These are phyloP conservation scores for Drosophila neocordata DNA, from an alignment of 1,140 invertebrate species.

Conservation along the genomic window DNA sequence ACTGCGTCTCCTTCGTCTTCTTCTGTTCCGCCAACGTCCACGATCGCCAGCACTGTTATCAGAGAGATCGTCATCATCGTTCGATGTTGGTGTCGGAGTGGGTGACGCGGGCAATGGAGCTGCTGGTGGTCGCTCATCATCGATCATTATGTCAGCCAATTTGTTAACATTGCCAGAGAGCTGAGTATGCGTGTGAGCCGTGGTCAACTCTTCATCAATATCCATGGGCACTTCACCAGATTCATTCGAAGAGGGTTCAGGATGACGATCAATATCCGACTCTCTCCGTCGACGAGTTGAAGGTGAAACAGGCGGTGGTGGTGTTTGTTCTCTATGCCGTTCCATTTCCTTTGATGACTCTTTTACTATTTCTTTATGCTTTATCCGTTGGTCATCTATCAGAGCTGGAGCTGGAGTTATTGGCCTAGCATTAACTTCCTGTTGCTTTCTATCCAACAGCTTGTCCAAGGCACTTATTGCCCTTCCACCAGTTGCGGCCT, in stretches of 20 bases:
- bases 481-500: constrained; percentile 63
- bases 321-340: neutral
- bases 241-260: constrained; percentile 35
- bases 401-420: constrained; percentile 15
- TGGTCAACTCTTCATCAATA: constrained; percentile 76
- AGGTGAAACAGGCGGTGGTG: neutral
- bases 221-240: constrained; percentile 76
- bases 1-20: constrained; percentile 49
- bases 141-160: constrained; percentile 59
- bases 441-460: constrained; percentile 72
- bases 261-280: neutral
- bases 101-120: constrained; percentile 75
- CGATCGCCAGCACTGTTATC: constrained; percentile 51
- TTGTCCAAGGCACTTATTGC: constrained; percentile 68
- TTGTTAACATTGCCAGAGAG: constrained; percentile 61
- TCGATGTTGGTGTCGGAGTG: constrained; percentile 63
- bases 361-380: neutral
- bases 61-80: constrained; percentile 65
- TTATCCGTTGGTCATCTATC: neutral
- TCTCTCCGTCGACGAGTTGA: constrained; percentile 3
- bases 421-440: constrained; percentile 53
- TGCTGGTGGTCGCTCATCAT: constrained; percentile 74
- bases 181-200: constrained; percentile 72
- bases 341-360: neutral
- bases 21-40: constrained; percentile 49